phyloP scores from a whole-genome alignment of 92 coral and sea anemone species.

The Chrysogorgia sp. region DNA sequence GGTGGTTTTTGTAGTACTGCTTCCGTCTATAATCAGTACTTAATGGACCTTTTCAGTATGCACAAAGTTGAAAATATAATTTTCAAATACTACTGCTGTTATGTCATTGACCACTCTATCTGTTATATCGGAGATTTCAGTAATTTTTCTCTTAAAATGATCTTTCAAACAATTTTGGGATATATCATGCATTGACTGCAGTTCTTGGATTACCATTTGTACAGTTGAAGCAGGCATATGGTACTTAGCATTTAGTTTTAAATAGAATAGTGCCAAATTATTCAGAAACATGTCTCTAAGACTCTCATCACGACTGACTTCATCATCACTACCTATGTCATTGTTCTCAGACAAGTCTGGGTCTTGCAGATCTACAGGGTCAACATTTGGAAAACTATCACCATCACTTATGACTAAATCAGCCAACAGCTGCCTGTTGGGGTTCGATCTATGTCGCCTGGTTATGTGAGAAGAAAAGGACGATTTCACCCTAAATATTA shows the following conservation, averaged over 20 bases:
- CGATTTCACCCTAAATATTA: too few relatives aligned
- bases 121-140: not conserved
- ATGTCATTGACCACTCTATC: constrained; percentile 2
- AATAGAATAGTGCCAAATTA: constrained; percentile 7
- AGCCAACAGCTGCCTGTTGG: too few relatives aligned
- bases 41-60: constrained; percentile 3
- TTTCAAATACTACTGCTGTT: not conserved
- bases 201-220: constrained; percentile 16
- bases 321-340: not conserved
- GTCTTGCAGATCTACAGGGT: too few relatives aligned
- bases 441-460: too few relatives aligned
- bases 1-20: constrained; percentile 19
- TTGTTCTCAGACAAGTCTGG: too few relatives aligned
- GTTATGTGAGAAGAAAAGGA: too few relatives aligned
- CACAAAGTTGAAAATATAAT: not conserved
- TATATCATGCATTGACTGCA: constrained; percentile 29
- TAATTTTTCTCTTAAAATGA: not conserved
- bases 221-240: constrained; percentile 27
- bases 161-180: constrained; percentile 24
- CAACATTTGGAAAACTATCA: too few relatives aligned
- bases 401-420: too few relatives aligned
- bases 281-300: not conserved
- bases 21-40: constrained; percentile 18
- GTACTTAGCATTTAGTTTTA: constrained; percentile 11
- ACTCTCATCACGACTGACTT: not conserved